These are phyloP conservation scores for Parelbella ahira DNA, from an alignment of 2,888 invertebrate species.

Conservation along the genomic window DNA sequence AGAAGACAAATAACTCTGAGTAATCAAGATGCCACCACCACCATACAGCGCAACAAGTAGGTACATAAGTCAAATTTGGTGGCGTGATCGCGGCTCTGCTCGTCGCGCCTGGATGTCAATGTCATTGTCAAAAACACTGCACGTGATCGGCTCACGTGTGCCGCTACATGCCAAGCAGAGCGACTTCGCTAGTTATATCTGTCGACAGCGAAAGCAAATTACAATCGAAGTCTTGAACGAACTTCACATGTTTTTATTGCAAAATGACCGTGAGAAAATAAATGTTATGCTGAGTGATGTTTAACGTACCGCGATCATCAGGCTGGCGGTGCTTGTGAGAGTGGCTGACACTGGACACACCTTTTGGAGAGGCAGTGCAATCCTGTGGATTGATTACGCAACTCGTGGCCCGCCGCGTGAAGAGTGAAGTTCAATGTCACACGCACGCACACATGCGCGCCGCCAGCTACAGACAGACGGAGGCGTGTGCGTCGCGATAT, in stretches of 20 bases:
- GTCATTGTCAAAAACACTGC: slow-evolving; percentile 54
- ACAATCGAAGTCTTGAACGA: neutral
- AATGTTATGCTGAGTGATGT: no score
- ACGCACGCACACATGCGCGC: slow-evolving; percentile 49
- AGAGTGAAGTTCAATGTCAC: slow-evolving; percentile 80
- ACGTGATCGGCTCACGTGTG: slow-evolving; percentile 34
- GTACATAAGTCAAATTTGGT: slow-evolving; percentile 5
- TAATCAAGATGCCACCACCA: no score
- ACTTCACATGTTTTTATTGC: neutral
- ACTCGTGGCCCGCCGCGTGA: slow-evolving; percentile 68
- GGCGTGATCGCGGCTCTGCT: slow-evolving; percentile 4
- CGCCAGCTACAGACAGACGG: slow-evolving; percentile 37
- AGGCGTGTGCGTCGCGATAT: slow-evolving; percentile 52
- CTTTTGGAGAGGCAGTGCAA: slow-evolving; percentile 25
- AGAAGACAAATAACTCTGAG: no score
- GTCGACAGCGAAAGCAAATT: slow-evolving; percentile 5
- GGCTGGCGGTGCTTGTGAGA: slow-evolving; percentile 9
- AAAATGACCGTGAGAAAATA: neutral
- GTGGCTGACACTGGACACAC: slow-evolving; percentile 3
- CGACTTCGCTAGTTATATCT: no score
- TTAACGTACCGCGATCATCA: neutral
- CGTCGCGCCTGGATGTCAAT: slow-evolving; percentile 55
- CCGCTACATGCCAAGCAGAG: slow-evolving; percentile 2
- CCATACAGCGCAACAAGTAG: no score
- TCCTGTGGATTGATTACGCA: slow-evolving; percentile 55